A percentile compares a stretch with the other conserved stretches of the same genome.
These are phyloP conservation scores for Etheostoma nigrum DNA, from an alignment of 2,797 vertebrate genomes.

Conservation along the genomic window DNA sequence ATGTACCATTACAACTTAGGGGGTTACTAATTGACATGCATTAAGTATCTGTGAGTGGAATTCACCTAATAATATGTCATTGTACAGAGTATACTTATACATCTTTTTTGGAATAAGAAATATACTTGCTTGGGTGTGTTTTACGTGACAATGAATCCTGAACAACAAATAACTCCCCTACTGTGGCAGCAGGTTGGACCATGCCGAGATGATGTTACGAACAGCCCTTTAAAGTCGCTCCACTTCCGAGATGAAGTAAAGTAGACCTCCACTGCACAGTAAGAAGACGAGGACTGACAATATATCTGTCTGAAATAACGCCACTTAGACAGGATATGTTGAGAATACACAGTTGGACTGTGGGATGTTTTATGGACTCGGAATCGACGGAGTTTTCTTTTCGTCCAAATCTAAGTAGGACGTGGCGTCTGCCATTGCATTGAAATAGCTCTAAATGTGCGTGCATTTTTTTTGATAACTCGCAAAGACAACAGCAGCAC, in stretches of 20 bases:
- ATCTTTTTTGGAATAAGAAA: rapidly evolving
- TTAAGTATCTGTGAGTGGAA: rapidly evolving
- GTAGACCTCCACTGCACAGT: conserved; percentile 36
- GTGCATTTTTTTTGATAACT: conserved; percentile 27
- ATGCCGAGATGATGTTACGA: conserved; percentile 72
- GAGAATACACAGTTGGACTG: conserved; percentile 36
- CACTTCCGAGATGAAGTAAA: conserved; percentile 77
- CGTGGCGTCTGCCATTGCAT: conserved; percentile 52
- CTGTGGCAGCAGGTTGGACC: conserved; percentile 40
- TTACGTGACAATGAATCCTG: background rate
- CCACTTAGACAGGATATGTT: conserved; percentile 37
- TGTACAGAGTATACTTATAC: rapidly evolving
- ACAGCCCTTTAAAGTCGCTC: conserved; percentile 81
- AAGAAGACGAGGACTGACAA: conserved; percentile 25
- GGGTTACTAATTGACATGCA: rapidly evolving
- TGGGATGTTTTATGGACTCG: conserved; percentile 51
- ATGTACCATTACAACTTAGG: conserved; percentile 60
- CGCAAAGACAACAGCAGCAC: conserved; percentile 48
- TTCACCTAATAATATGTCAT: rapidly evolving
- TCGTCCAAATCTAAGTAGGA: conserved; percentile 48
- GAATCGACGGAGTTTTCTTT: conserved; percentile 37
- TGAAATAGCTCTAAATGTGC: conserved; percentile 42
- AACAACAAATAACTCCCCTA: rapidly evolving
- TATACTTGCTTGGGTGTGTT: background rate
- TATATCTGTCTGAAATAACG: background rate